A percentile compares a stretch with the other conserved stretches of the same genome.
Conservation (phyloP, 2,113 vertebrate genomes). For the Bubo blakistoni region DNA sequence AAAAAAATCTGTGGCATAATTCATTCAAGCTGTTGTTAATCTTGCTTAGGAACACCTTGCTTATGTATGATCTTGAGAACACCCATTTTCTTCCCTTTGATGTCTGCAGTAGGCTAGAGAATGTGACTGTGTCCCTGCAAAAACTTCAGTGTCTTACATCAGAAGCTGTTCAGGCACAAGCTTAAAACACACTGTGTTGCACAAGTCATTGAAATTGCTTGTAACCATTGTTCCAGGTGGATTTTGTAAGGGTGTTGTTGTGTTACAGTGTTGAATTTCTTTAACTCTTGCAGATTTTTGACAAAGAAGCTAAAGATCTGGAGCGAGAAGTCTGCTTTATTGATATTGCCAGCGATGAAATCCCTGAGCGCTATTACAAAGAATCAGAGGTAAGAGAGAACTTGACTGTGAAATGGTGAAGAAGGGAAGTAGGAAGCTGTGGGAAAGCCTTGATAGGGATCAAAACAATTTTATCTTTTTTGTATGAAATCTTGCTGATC, state of each 20-base stretch:
- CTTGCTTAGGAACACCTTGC: background rate
- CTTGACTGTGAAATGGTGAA: background rate
- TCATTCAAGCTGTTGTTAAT: background rate
- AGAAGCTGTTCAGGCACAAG: background rate
- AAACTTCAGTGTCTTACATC: background rate
- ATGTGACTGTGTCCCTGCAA: background rate
- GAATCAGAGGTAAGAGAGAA: slow-evolving; percentile 87
- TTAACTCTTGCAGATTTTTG: slow-evolving; percentile 87
- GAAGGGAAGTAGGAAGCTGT: background rate
- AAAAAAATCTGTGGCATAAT: background rate
- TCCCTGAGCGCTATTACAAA: slow-evolving; percentile 97
- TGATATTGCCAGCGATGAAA: slow-evolving; percentile 96
- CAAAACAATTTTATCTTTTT: background rate
- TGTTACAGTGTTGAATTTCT: background rate
- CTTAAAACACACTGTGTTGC: background rate
- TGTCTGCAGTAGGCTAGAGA: background rate
- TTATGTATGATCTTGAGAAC: background rate
- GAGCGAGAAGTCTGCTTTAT: slow-evolving; percentile 95
- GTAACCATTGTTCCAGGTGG: background rate
- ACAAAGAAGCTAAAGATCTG: slow-evolving; percentile 88
- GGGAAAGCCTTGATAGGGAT: background rate
- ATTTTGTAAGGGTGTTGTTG: background rate
- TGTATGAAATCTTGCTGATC: background rate
- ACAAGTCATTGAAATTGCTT: background rate
- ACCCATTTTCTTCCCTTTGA: background rate